Evolutionary conservation across 2,113 vertebrate species (phyloP).

Genomic region (Beaufortia kweichowensis): DNA sequence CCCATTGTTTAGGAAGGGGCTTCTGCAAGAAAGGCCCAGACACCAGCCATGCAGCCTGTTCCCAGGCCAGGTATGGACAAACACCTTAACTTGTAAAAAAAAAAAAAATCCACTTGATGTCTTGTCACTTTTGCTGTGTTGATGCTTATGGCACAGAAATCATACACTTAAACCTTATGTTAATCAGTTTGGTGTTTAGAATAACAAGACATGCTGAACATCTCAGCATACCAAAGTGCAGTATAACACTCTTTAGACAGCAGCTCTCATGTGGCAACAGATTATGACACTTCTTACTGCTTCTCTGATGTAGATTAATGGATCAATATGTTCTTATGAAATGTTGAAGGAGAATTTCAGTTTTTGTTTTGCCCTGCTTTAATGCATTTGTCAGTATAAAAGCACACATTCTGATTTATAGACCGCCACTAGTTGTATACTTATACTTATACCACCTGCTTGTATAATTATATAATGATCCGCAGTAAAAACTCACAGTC

Average conservation of each 20-base stretch:
- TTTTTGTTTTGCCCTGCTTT: too few relatives aligned
- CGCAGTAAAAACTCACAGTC: background rate
- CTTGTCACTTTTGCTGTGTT: too few relatives aligned
- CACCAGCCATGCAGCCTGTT: conserved; percentile 92
- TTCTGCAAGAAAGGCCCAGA: conserved; percentile 93
- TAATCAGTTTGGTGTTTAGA: too few relatives aligned
- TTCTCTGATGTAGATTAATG: too few relatives aligned
- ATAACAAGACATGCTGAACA: background rate
- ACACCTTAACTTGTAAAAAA: background rate
- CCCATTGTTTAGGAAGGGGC: conserved; percentile 85
- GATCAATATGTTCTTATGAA: too few relatives aligned
- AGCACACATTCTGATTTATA: too few relatives aligned
- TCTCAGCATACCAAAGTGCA: background rate
- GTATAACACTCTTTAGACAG: background rate
- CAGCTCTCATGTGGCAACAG: background rate
- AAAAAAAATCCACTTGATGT: background rate
- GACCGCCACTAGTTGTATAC: too few relatives aligned
- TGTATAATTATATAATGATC: background rate
- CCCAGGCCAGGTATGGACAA: conserved; percentile 86
- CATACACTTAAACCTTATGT: too few relatives aligned
- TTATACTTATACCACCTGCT: too few relatives aligned
- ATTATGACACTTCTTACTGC: background rate
- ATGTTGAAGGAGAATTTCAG: too few relatives aligned
- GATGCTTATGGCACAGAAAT: too few relatives aligned
- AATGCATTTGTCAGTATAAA: too few relatives aligned